Base-by-base conservation (phyloP, 2,113 vertebrate genomes). In the Bubalus kerabau region DNA sequence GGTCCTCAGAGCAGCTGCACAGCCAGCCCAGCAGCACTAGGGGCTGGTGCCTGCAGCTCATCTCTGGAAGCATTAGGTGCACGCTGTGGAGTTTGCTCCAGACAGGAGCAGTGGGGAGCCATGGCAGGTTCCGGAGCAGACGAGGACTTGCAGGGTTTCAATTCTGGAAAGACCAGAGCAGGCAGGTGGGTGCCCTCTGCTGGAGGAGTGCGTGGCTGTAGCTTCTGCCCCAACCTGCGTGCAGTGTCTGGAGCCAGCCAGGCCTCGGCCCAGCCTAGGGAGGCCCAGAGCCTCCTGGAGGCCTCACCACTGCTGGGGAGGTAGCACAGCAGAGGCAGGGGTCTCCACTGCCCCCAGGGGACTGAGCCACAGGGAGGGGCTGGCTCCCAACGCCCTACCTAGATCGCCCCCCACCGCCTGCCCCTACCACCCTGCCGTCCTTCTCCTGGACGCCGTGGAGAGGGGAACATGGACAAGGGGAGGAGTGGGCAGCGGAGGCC, bases 21-120 rank as follows among this genome's bases (percentile, higher is more conserved):
- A 32, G 26, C 74, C 7, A 14, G 87, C 10, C 36, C 17, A 0
- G 30, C 26, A 11, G 56, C 30, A 2, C 40, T 5, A 1, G 30
- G 23, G 21, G 43, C 24, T 21, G 36, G 36, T 30, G 30, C 7
- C 64, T 24, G 59, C 36, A 36, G 54, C 83, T 28, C 12, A 2
- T 40, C 23, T 23, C 50, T 11, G 7, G 23, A 1, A 36, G 30
- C 1, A 2, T 6, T 1, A 17, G 52, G 3, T 1, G 23, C 1
- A 0, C 5, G 5, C 28, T 24, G 5, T 2, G 56, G 54, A 15
- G 26, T 28, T 32, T 48, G 28, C 54, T 43, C 23, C 14, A 28
- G n/a, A 32, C 24, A 1, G 4, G 48, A 54, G 54, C 64, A 83
- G 48, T 2, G 5, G 95, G 86, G 64, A 83, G 32, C 71, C 71